Evolutionary conservation across 2,113 vertebrate species (phyloP), one percentile per base, ranked within the genome.

Genomic region (Pristiophorus japonicus): DNA sequence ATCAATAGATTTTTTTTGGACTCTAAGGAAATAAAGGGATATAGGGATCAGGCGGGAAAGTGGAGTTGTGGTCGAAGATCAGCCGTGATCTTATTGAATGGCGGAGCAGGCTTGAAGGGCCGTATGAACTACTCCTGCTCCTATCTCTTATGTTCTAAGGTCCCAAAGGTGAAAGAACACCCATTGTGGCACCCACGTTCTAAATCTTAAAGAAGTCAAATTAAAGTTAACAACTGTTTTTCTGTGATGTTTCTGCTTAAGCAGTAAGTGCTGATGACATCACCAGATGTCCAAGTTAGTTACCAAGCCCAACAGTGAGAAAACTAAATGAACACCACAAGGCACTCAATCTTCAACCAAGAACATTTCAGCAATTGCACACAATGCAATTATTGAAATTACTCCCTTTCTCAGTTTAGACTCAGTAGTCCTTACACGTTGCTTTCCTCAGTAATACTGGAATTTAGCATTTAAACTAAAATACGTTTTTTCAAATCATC

Each of bases 401-500:
- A 92, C 14, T 90, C 30, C n/a, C 59, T 38, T 92, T 92, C 59
- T 38, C 88, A 92, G 18, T n/a, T 92, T 92, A 63, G 59, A 91
- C 51, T 22, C 18, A 10, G 27, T 16, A 16, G 12, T n/a, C 38
- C 6, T 65, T 65, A 20, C 78, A 81, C 18, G 38, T 81, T 42
- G 38, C 1, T 42, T 81, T 42, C n/a, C 38, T 81, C 38, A 81
- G 38, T 42, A 81, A 81, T 14, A 45, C 1, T 18, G 14, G 5
- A 20, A 38, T 38, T 62, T 38, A 92, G 63, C n/a, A 65, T 63
- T 63, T 92, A 62, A 92, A 91, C 55, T 38, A 63, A 92, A 92
- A 38, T 59, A 59, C 16, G 6, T 38, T 38, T 38, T 38, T n/a
- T 63, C 16, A 59, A 8, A 92, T 20, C 88, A 92, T 22, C 59